phyloP scores from a whole-genome alignment of 2,113 vertebrate genomes.

The Bos taurus region ARS-UCD2.0 NC_037347.1:24091501-24092000 shows the following conservation, averaged over 20 bases:
- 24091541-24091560: not conserved
- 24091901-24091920: not conserved
- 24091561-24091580: not conserved
- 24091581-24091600: not conserved
- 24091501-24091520: not conserved
- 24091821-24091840: not conserved
- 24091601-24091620: not conserved
- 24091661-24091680: not conserved
- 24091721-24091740: not conserved
- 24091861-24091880: not conserved
- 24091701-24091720: not conserved
- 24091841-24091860: not conserved
- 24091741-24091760: not conserved
- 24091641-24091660: not conserved
- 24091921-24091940: not conserved
- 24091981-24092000: not conserved
- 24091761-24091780: not conserved
- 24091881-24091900: not conserved
- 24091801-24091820: not conserved
- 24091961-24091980: not conserved
- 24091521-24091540: not conserved
- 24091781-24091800: not conserved
- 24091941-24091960: not conserved
- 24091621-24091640: accelerated
- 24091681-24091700: not conserved